These are phyloP conservation scores for Berghia stephanieae DNA, from an alignment of 1,140 invertebrate genomes.

Conservation along the genomic window DNA sequence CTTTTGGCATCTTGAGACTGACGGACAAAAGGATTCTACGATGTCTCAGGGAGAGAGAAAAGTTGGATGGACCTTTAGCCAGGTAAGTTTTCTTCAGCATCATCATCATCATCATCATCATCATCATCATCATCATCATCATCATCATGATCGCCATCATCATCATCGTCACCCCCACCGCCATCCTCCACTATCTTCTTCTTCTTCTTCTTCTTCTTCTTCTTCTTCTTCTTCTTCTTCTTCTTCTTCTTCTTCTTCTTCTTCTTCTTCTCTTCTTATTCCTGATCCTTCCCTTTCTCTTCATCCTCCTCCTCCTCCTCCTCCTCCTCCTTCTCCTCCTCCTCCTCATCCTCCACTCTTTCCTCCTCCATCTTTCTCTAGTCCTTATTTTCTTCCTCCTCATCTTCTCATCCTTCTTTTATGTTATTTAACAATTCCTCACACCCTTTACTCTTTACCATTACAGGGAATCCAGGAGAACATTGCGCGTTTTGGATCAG, in stretches of 20 bases:
- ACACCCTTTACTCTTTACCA: background rate
- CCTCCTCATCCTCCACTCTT: background rate
- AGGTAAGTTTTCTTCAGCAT: conserved; percentile 39
- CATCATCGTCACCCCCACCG: background rate
- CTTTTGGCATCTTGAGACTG: conserved; percentile 51
- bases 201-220: background rate
- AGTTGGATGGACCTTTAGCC: conserved; percentile 52
- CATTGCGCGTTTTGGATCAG: background rate
- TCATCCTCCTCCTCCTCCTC: background rate
- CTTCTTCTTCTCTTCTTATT: background rate
- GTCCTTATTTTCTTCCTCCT: background rate
- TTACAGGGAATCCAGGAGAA: background rate
- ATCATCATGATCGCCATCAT: conserved; percentile 17
- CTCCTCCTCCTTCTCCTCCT: background rate
- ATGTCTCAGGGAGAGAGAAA: conserved; percentile 56
- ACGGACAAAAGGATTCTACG: conserved; percentile 56
- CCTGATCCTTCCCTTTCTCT: background rate
- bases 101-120: conserved; percentile 5
- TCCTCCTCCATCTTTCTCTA: background rate
- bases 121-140: conserved; percentile 2
- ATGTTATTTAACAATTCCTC: background rate
- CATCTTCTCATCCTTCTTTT: background rate
- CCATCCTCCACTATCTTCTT: background rate
- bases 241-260: background rate
- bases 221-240: background rate